phyloP scores from a whole-genome alignment of 2,888 invertebrate species.

The Arctia plantaginis region DNA sequence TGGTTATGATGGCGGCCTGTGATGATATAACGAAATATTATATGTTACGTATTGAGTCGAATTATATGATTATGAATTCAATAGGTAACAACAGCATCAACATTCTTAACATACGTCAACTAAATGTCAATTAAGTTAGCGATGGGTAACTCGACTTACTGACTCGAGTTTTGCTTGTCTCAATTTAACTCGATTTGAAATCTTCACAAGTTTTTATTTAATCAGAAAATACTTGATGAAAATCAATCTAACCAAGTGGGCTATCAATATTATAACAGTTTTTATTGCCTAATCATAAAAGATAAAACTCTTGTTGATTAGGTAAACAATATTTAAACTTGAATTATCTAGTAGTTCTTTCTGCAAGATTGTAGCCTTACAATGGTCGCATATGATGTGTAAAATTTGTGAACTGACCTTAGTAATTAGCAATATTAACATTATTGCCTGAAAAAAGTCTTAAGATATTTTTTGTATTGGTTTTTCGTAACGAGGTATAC shows the following conservation, averaged over 20 bases:
- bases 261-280: background rate
- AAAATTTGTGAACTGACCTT: too few species aligned
- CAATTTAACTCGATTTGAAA: background rate
- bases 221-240: background rate
- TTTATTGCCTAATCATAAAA: background rate
- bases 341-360: too few species aligned
- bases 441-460: too few species aligned
- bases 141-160: background rate
- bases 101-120: constrained; percentile 49
- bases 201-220: background rate
- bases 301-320: too few species aligned
- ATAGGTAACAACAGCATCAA: constrained; percentile 63
- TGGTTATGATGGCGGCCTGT: constrained; percentile 53
- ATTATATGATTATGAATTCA: constrained; percentile 80
- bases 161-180: background rate
- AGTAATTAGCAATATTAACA: too few species aligned
- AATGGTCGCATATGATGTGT: too few species aligned
- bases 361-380: too few species aligned
- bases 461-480: too few species aligned
- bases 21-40: constrained; percentile 80
- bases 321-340: too few species aligned
- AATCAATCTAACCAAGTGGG: background rate
- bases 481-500: too few species aligned
- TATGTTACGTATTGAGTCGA: constrained; percentile 80
- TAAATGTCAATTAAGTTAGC: constrained; percentile 25